These are phyloP conservation scores for Holacanthella duospinosa DNA, from an alignment of 2,888 invertebrate species.

Conservation along the genomic window DNA sequence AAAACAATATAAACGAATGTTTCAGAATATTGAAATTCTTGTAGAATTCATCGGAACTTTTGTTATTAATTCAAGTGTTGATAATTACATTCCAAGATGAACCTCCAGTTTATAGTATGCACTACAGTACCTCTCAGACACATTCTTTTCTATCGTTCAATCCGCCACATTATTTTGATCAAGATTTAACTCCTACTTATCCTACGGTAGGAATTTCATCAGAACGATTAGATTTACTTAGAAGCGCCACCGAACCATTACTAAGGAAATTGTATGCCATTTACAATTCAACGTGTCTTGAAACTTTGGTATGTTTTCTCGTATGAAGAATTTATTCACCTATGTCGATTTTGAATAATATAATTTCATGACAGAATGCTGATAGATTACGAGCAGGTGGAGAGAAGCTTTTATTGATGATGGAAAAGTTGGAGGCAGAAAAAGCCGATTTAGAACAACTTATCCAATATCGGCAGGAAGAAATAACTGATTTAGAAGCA, in stretches of 20 bases:
- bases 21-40: slow-evolving; percentile 16
- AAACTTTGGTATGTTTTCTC: too few species aligned
- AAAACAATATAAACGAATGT: not conserved
- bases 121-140: slow-evolving; percentile 2
- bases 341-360: too few species aligned
- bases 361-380: slow-evolving; percentile 16
- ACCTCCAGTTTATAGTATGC: slow-evolving; percentile 78
- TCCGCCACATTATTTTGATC: not conserved
- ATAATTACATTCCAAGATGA: slow-evolving; percentile 84
- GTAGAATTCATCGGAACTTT: slow-evolving; percentile 59
- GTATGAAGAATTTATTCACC: not conserved
- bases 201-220: not conserved
- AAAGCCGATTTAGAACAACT: slow-evolving; percentile 43
- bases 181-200: not conserved
- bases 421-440: slow-evolving; percentile 64
- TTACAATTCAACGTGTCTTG: not conserved
- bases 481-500: slow-evolving; percentile 23
- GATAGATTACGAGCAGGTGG: slow-evolving; percentile 24
- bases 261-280: not conserved
- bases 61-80: slow-evolving; percentile 82
- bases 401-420: slow-evolving; percentile 63
- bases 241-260: not conserved
- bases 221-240: not conserved
- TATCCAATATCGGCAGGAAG: slow-evolving; percentile 25
- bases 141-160: too few species aligned